A percentile compares a stretch with the other conserved stretches of the same genome.
phyloP scores from a whole-genome alignment of 2,113 vertebrate genomes.

The Passer domesticus region DNA sequence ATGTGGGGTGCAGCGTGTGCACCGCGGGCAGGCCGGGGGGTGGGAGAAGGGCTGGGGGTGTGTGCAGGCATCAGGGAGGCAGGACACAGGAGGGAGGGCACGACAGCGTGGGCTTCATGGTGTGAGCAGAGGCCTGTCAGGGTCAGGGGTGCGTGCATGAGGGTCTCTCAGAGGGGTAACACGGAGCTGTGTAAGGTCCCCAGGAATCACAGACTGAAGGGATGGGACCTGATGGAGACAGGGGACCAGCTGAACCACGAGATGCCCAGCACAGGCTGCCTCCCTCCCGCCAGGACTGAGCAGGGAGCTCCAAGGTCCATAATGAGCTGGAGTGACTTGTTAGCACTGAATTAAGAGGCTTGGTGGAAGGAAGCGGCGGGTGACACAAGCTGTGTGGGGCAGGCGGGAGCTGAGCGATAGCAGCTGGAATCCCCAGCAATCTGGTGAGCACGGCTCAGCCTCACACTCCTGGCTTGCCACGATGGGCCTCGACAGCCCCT shows the following conservation, averaged over 20 bases:
- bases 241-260: not conserved
- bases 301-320: not conserved
- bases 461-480: not conserved
- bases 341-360: constrained; percentile 15
- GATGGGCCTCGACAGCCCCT: constrained; percentile 74
- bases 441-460: not conserved
- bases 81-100: not conserved
- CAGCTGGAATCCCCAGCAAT: constrained; percentile 28
- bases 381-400: constrained; percentile 63
- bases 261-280: not conserved
- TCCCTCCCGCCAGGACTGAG: accelerated
- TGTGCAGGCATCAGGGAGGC: accelerated
- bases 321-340: not conserved
- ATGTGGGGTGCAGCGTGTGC: accelerated
- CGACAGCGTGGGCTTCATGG: accelerated
- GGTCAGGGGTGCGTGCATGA: accelerated
- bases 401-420: not conserved
- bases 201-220: not conserved
- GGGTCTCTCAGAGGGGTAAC: not conserved
- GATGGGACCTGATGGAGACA: accelerated
- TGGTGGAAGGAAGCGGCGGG: not conserved
- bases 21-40: accelerated
- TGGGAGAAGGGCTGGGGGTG: accelerated
- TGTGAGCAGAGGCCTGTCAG: not conserved
- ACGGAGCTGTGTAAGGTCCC: accelerated